Conservation (phyloP, 1,140 invertebrate genomes). For the Hypothenemus hampei region DNA sequence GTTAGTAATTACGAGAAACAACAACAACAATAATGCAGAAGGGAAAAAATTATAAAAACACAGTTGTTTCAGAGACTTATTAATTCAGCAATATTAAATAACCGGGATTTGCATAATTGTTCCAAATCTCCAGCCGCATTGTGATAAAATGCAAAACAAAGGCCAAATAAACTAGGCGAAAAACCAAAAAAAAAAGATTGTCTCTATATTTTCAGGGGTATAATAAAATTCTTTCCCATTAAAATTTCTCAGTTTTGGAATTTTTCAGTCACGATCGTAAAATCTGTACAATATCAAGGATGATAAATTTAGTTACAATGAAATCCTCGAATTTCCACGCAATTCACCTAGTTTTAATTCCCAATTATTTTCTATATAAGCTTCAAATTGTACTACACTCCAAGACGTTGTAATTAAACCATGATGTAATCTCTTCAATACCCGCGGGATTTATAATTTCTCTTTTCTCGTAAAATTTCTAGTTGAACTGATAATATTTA, state of each 20-base stretch:
- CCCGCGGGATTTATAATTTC: slow-evolving; percentile 10
- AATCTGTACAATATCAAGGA: no score
- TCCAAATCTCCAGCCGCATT: slow-evolving; percentile 1
- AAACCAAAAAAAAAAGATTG: background rate
- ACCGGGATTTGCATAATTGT: background rate
- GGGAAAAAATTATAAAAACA: no score
- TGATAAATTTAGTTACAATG: no score
- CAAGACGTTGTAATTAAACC: background rate
- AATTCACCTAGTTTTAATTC: no score
- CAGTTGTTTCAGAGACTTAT: background rate
- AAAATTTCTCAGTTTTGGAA: no score
- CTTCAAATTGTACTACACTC: background rate
- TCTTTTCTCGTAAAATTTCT: slow-evolving; percentile 1
- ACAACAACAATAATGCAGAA: no score
- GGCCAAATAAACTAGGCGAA: background rate
- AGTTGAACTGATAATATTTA: slow-evolving; percentile 9
- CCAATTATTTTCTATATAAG: background rate
- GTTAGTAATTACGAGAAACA: no score
- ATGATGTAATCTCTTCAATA: background rate
- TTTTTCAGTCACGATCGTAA: no score
- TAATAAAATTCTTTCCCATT: no score
- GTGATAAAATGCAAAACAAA: background rate
- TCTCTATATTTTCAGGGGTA: no score
- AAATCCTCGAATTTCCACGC: no score
- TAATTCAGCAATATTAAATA: slow-evolving; percentile 1